Evolutionary conservation across 2,888 invertebrate species (phyloP).

Genomic region (Adelognathus sp.): DNA sequence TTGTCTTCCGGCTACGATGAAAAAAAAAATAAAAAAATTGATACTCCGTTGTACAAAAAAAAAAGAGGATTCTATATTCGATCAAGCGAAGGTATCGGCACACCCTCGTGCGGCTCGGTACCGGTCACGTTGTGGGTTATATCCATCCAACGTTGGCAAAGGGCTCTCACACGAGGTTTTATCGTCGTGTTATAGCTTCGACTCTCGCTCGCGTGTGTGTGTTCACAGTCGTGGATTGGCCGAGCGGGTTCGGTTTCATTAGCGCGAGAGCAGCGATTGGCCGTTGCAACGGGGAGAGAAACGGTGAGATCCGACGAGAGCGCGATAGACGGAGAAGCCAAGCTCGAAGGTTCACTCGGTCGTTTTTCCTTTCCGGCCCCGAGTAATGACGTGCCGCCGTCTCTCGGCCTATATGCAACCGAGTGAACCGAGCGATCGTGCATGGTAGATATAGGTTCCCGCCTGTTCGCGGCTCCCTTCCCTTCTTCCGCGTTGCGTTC

Average conservation of each 20-base stretch:
- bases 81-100: conserved; percentile 26
- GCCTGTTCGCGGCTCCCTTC: conserved; percentile 36
- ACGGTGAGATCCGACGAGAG: background rate
- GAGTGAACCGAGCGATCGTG: conserved; percentile 74
- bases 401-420: conserved; percentile 46
- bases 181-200: background rate
- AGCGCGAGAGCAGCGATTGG: conserved; percentile 73
- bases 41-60: background rate
- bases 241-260: conserved; percentile 76
- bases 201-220: background rate
- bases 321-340: background rate
- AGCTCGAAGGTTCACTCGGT: conserved; percentile 54
- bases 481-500: background rate
- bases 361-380: conserved; percentile 72
- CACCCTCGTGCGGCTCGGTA: conserved; percentile 33
- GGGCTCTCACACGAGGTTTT: conserved; percentile 35
- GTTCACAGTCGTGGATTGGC: conserved; percentile 67
- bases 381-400: conserved; percentile 72
- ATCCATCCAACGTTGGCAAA: conserved; percentile 45
- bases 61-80: conserved; percentile 8
- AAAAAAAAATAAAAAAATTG: background rate
- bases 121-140: background rate
- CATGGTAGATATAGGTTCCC: conserved; percentile 73
- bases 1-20: background rate
- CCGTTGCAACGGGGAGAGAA: conserved; percentile 57